Percentiles rank a stretch among this genome's conserved stretches.
These are phyloP conservation scores for Python bivittatus DNA, from an alignment of 2,113 vertebrate genomes.

Conservation along the genomic window DNA sequence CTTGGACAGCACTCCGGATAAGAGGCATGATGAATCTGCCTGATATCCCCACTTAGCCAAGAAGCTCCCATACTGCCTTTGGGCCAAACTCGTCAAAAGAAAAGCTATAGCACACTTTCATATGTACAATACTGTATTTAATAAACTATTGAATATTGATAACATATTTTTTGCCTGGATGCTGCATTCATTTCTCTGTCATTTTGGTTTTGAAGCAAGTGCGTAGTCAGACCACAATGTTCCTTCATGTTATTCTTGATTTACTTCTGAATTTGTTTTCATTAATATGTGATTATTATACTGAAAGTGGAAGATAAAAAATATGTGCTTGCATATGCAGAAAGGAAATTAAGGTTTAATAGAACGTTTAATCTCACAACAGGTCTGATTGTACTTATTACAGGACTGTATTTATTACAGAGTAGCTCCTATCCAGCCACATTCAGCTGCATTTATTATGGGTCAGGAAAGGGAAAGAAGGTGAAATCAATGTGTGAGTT, in stretches of 20 bases:
- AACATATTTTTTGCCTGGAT: not conserved
- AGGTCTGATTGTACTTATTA: not conserved
- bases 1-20: not conserved
- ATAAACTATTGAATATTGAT: not conserved
- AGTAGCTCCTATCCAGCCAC: not conserved
- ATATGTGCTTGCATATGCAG: not conserved
- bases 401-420: not conserved
- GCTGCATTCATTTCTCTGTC: not conserved
- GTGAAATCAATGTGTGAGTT: not conserved
- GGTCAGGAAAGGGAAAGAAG: not conserved
- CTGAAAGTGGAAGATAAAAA: not conserved
- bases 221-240: not conserved
- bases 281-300: not conserved
- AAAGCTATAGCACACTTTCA: not conserved
- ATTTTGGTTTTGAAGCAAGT: not conserved
- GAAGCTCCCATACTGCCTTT: not conserved
- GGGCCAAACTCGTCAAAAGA: not conserved
- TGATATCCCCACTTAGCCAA: not conserved
- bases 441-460: not conserved
- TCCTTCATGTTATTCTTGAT: not conserved
- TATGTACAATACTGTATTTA: not conserved
- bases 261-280: not conserved
- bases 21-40: not conserved
- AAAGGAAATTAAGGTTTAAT: not conserved
- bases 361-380: not conserved